Base-by-base conservation (phyloP, 1,140 invertebrate genomes). In the Geopemphigus sp. region DNA sequence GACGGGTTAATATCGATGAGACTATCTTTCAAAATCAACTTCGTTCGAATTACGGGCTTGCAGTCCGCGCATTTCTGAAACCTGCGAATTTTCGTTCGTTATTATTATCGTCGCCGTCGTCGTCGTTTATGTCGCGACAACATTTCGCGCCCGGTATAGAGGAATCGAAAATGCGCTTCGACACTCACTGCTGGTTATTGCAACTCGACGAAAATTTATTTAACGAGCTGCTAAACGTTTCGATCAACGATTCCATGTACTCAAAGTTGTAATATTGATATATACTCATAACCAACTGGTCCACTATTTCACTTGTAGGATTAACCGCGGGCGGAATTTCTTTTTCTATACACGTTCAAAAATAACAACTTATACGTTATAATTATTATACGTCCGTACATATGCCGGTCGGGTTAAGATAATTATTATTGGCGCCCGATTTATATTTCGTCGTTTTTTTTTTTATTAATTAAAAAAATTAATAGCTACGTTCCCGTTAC, bases 201-300 rank as follows among this genome's bases (percentile, higher is more conserved):
- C 63, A 32, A 1, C 39, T 15, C 6, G 24, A 11, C 11, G 17
- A 5, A 39, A 78, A 12, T 5, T n/a, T 11, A 29, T 63, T 22
- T 10, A 78, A 78, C 5, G 74, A 17, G 15, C 26, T 26, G 2
- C 15, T 26, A 22, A 63, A 61, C 22, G n/a, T 14, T 5, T 29
- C 26, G 6, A 63, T 50, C 3, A 78, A n/a, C 15, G 57, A 22
- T 12, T 78, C 50, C 0, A 57, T 50, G 24, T 61, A 78, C 24
- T 45, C 24, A 78, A 63, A 78, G 10, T 78, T 78, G n/a, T 78
- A 78, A 45, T 24, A 78, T 22, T 39, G 32, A 47, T 63, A 78
- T 12, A 47, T 39, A 24, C 0, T n/a, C 74, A 78, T 78, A 47
- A 57, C 50, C 57, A 22, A 63, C 0, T 50, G 22, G 11, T 78